Evolutionary conservation across 2,113 vertebrate species (phyloP), one percentile per base, ranked within the genome.

Genomic region (Emberiza fucata): DNA sequence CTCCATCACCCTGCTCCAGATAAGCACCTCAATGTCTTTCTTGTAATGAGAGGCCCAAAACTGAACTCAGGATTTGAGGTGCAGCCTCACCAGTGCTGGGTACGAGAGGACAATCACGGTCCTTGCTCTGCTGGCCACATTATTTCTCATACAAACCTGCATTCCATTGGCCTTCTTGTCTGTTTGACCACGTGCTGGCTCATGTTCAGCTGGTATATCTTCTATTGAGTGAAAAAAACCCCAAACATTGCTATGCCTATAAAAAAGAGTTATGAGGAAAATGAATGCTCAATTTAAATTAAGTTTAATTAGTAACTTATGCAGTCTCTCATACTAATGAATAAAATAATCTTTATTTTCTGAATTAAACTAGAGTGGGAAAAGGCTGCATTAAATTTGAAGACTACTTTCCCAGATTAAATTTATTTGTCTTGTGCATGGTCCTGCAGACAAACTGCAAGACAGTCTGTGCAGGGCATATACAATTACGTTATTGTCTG

Each of bases 81-180:
- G 12, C 4, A 4, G 23, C 22, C 25, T 22, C 44, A 47, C 14
- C 11, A 27, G 7, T 40, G 14, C 4, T 0, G 0, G 21, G 19
- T 22, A 33, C 11, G 33, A 19, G 11, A 6, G 2, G 1, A 25
- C 0, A 4, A 27, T 37, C 25, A 8, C 39, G 33, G 27, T 2
- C 24, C 12, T 63, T 3, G 9, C 68, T 53, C 47, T 63, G 11
- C n/a, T 63, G 25, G 9, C 29, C 25, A 42, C 12, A 8, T 6
- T 50, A 8, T n/a, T 76, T 53, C 35, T 66, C 35, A 25, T 8
- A 40, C 8, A 45, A n/a, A 6, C 12, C 25, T 37, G 21, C 15
- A 44, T 37, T 69, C 33, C 5, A 8, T 4, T 75, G 10, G 17
- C 25, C 20, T 48, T 59, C 27, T 44, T 88, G 61, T 23, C 27